A percentile compares a stretch with the other conserved stretches of the same genome.
These are phyloP conservation scores for Orthonychiurus folsomi DNA, from an alignment of 2,888 invertebrate genomes.

Conservation along the genomic window DNA sequence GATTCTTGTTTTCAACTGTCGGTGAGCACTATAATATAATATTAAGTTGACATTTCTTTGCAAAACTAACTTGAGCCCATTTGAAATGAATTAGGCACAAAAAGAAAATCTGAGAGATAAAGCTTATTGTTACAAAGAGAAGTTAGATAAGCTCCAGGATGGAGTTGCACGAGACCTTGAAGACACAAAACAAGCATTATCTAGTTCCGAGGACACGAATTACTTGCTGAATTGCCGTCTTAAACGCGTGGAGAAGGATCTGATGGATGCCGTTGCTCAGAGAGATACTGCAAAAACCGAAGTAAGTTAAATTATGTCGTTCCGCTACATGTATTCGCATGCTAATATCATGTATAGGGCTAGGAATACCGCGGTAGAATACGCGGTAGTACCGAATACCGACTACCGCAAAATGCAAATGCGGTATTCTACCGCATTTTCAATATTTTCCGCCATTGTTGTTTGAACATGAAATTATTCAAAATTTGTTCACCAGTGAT, in stretches of 20 bases:
- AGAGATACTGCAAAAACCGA: not conserved
- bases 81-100: not conserved
- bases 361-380: no score
- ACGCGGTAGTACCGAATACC: no score
- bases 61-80: not conserved
- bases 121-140: constrained; percentile 3
- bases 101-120: constrained; percentile 6
- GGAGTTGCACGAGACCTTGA: constrained; percentile 9
- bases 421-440: no score
- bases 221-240: constrained; percentile 7
- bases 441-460: no score
- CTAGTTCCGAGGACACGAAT: constrained; percentile 10
- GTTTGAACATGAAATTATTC: no score
- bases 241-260: constrained; percentile 14
- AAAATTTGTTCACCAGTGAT: no score
- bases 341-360: no score
- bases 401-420: no score
- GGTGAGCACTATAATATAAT: not conserved
- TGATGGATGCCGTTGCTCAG: not conserved
- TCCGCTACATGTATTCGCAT: no score
- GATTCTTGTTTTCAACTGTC: not conserved
- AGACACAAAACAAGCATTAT: constrained; percentile 6
- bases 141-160: constrained; percentile 9
- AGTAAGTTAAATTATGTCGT: constrained; percentile 1
- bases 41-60: not conserved